Conservation (phyloP, 2,797 vertebrate species). For the Peromyscus attwateri region DNA sequence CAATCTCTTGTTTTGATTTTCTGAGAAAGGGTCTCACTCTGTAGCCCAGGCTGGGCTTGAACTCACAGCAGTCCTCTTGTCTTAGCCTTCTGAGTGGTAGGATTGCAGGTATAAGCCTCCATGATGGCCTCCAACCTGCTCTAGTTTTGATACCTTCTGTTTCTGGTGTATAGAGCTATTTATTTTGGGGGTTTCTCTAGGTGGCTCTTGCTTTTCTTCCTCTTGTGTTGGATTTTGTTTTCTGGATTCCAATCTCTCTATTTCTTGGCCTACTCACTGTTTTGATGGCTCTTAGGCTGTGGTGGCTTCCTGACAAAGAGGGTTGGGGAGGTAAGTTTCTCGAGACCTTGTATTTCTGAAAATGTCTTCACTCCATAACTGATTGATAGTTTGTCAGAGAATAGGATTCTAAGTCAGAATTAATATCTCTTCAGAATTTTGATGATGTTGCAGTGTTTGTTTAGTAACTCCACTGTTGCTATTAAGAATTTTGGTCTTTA, state of each 20-base stretch:
- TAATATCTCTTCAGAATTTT: slow-evolving; percentile 16
- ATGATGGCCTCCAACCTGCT: not conserved
- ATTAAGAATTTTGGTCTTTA: not conserved
- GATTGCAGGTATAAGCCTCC: not conserved
- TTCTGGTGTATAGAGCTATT: not conserved
- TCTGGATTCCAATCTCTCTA: not conserved
- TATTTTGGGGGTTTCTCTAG: not conserved
- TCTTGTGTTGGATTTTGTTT: slow-evolving; percentile 36
- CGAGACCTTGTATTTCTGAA: not conserved
- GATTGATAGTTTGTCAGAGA: not conserved
- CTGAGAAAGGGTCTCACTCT: not conserved
- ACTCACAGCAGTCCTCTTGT: not conserved
- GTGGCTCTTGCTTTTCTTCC: not conserved
- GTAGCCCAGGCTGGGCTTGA: not conserved
- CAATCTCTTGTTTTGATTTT: not conserved
- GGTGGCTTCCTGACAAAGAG: not conserved
- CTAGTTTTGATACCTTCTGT: not conserved
- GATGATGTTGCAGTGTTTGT: not conserved
- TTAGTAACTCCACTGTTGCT: not conserved
- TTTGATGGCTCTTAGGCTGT: not conserved
- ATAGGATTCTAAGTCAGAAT: not conserved
- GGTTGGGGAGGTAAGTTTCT: slow-evolving; percentile 13
- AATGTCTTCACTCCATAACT: not conserved
- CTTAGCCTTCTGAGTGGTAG: not conserved
- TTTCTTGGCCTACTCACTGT: not conserved